phyloP scores from a whole-genome alignment of 2,113 vertebrate genomes.

The Chionodraco myersi region DNA sequence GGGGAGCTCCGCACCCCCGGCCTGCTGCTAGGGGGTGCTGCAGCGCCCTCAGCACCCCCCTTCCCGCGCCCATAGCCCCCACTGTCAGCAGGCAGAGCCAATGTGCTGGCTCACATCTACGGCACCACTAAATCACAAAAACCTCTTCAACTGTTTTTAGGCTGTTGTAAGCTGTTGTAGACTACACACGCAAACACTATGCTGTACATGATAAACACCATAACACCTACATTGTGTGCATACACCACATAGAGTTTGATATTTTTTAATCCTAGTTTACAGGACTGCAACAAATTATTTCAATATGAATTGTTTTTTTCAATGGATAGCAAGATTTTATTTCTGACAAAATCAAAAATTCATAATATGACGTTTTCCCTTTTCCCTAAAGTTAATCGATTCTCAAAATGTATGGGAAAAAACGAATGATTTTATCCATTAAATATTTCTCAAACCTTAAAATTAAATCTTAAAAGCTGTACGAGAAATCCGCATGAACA shows the following conservation, averaged over 20 bases:
- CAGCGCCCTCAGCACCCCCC: too few relatives aligned
- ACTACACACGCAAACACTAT: not conserved
- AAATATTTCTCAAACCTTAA: not conserved
- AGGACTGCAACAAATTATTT: not conserved
- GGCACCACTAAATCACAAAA: not conserved
- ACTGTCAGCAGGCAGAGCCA: constrained; percentile 33
- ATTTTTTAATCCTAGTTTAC: not conserved
- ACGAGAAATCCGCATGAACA: not conserved
- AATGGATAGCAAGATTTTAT: not conserved
- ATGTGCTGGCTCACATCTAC: constrained; percentile 8
- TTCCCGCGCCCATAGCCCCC: not conserved
- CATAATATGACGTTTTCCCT: too few relatives aligned
- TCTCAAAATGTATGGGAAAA: too few relatives aligned
- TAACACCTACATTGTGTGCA: constrained; percentile 11
- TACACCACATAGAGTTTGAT: not conserved
- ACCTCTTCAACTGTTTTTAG: not conserved
- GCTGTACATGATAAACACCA: not conserved
- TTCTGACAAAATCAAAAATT: too few relatives aligned
- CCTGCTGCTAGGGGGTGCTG: too few relatives aligned
- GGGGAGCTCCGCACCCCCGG: too few relatives aligned
- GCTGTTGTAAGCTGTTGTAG: not conserved
- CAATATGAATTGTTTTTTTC: not conserved
- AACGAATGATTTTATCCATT: too few relatives aligned
- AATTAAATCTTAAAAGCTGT: not conserved
- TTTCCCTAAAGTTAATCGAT: too few relatives aligned